These are phyloP conservation scores for Drosophila emarginata DNA, from an alignment of 2,888 invertebrate genomes.

Conservation along the genomic window DNA sequence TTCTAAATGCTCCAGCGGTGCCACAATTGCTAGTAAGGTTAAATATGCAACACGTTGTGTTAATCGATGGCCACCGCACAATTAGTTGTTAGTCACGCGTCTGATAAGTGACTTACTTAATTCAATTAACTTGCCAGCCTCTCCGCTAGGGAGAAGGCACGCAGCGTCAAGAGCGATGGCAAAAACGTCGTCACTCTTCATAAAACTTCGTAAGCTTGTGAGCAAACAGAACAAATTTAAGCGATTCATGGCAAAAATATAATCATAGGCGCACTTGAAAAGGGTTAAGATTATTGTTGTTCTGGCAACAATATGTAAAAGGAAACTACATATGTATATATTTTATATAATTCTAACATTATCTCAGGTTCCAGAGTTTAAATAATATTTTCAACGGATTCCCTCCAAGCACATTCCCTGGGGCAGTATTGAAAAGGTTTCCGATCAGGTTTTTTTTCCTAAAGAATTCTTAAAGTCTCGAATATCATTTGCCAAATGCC, in stretches of 20 bases:
- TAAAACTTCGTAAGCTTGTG: not conserved
- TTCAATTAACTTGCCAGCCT: conserved; percentile 61
- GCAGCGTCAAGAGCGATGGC: not conserved
- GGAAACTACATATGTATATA: too few species aligned
- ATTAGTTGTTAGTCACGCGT: conserved; percentile 72
- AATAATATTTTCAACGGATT: too few species aligned
- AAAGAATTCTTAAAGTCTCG: not conserved
- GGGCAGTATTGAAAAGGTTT: too few species aligned
- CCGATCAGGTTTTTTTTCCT: not conserved
- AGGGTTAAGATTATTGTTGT: not conserved
- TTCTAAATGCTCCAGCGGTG: conserved; percentile 14
- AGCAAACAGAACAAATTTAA: conserved; percentile 5
- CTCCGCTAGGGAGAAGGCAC: not conserved
- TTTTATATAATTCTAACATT: too few species aligned
- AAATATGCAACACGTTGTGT: conserved; percentile 51
- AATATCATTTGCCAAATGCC: not conserved
- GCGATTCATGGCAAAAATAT: not conserved
- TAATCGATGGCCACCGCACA: conserved; percentile 60
- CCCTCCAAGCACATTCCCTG: too few species aligned
- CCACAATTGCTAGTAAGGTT: conserved; percentile 65
- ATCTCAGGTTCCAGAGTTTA: too few species aligned
- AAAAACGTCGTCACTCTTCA: conserved; percentile 2
- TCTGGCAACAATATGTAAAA: too few species aligned
- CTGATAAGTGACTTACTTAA: conserved; percentile 72
- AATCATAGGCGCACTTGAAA: not conserved